phyloP scores from a whole-genome alignment of 2,888 invertebrate species.

The Hypolimnas misippus region DNA sequence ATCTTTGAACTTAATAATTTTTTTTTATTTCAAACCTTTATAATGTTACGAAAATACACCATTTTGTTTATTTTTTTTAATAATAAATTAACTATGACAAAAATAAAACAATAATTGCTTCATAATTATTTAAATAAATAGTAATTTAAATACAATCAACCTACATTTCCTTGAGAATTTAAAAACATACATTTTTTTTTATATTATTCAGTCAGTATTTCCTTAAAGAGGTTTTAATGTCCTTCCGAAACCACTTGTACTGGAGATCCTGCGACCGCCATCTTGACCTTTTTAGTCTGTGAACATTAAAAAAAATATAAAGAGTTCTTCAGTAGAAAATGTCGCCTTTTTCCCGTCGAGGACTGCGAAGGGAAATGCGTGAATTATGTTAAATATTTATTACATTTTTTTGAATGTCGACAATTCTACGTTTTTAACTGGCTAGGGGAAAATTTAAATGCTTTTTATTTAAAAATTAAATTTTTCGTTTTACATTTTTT shows the following conservation, averaged over 20 bases:
- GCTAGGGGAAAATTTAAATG: background rate
- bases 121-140: background rate
- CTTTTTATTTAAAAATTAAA: no score
- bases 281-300: conserved; percentile 61
- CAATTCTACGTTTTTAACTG: background rate
- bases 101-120: background rate
- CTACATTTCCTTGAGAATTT: conserved; percentile 12
- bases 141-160: background rate
- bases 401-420: background rate
- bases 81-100: background rate
- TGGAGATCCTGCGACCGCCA: conserved; percentile 41
- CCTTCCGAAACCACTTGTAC: conserved; percentile 38
- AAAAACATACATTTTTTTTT: conserved; percentile 22
- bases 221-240: conserved; percentile 41
- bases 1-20: no score
- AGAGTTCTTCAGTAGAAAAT: conserved; percentile 62
- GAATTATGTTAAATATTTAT: conserved; percentile 22
- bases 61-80: background rate
- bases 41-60: background rate
- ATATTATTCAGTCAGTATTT: conserved; percentile 30
- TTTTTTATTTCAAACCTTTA: no score
- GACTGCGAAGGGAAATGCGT: conserved; percentile 28
- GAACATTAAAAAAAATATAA: conserved; percentile 72
- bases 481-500: no score
- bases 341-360: conserved; percentile 43